These are phyloP conservation scores for Phaethon lepturus DNA, from an alignment of 2,113 vertebrate species.

Conservation along the genomic window DNA sequence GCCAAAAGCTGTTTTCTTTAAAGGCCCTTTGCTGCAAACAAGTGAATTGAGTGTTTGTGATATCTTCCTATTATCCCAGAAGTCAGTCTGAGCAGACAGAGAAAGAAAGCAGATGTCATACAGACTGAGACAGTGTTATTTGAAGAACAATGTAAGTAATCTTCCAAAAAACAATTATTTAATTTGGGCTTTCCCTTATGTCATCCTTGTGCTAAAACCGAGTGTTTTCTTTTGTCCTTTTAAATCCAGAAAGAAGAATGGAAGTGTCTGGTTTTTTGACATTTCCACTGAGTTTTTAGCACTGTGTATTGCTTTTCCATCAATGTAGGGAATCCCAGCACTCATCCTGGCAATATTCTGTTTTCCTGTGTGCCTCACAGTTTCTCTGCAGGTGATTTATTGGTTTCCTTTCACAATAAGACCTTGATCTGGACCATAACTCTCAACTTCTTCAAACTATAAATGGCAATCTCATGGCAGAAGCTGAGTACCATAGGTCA, in stretches of 20 bases:
- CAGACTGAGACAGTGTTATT: background rate
- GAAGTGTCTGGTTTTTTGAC: background rate
- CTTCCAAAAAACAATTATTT: background rate
- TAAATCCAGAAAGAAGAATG: constrained; percentile 2
- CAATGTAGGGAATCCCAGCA: background rate
- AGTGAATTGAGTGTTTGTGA: constrained; percentile 32
- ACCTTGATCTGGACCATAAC: background rate
- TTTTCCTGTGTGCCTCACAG: constrained; percentile 14
- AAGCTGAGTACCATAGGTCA: background rate
- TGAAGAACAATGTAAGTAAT: constrained; percentile 21
- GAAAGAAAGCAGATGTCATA: constrained; percentile 26
- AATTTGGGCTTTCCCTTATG: background rate
- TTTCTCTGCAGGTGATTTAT: background rate
- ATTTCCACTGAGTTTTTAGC: background rate
- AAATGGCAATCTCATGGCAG: background rate
- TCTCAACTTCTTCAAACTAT: background rate
- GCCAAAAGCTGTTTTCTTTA: constrained; percentile 59
- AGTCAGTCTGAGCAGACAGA: background rate
- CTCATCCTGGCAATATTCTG: background rate
- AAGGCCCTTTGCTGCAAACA: constrained; percentile 41
- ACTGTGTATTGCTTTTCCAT: background rate
- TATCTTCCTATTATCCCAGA: constrained; percentile 38
- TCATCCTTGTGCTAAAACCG: background rate
- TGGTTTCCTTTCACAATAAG: background rate
- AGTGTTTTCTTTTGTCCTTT: constrained; percentile 12